Evolutionary conservation across 2,797 vertebrate species (phyloP), one percentile per base, ranked within the genome.

Genomic region (Argyrosomus regius): DNA sequence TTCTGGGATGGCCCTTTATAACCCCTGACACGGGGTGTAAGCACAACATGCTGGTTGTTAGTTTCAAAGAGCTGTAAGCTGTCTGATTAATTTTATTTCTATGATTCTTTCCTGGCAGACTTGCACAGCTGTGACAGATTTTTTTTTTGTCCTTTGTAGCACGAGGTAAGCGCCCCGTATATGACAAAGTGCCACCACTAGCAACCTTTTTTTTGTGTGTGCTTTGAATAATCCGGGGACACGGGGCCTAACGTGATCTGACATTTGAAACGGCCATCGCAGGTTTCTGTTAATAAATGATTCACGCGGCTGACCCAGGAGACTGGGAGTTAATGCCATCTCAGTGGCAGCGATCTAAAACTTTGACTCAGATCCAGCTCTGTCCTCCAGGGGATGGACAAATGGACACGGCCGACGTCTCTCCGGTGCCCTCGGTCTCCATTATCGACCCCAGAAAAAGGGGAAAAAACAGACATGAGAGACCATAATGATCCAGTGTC

Each of bases 401-500:
- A 98, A 99, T 98, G 97, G 97, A 96, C 96, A 95, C 74, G 92
- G 83, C 82, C 88, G 14, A 52, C 75, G 46, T 87, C 80, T 78
- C 85, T 85, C 73, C 52, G 16, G 84, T 80, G 81, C 83, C 72
- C 81, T 92, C 79, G 93, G 92, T 95, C 96, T 97, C 97, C 97
- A 98, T 97, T 98, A 97, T 96, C 94, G 92, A 96, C 94, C 88
- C 92, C 84, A 88, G 95, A 86, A 96, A 84, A 77, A 61, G 61
- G 64, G 67, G 62, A 46, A 63, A 96, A 69, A 54, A 63, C 58
- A 69, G 83, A 79, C 76, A 96, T 96, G 96, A 90, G 96, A 96
- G 96, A 94, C 95, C 94, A 79, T 94, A 97, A 98, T 97, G 97
- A 97, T 96, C 96, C 93, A 92, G 94, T 94, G 96, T 97, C 97